These are phyloP conservation scores for Dysidea cf. avara DNA, from an alignment of 37 sponge, comb jelly and placozoan genomes.

Conservation along the genomic window DNA sequence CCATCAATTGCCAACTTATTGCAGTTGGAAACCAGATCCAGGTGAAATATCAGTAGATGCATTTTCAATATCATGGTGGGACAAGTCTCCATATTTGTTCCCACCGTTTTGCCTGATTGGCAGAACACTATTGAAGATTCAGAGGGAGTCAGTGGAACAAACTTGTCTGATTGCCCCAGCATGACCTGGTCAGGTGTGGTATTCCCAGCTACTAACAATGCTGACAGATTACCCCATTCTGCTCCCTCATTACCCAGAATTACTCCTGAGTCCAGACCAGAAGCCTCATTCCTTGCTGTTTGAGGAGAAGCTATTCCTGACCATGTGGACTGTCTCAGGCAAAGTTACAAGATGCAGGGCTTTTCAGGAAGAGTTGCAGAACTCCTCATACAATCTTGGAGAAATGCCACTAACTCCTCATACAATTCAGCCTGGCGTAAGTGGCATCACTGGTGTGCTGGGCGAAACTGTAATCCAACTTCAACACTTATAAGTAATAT, in stretches of 20 bases:
- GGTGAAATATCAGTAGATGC: conserved; percentile 7
- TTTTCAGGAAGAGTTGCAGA: conserved; percentile 33
- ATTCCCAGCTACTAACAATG: conserved; percentile 2
- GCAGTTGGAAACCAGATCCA: conserved; percentile 41
- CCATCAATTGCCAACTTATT: no score
- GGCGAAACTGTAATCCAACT: conserved; percentile 19
- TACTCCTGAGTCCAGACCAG: conserved; percentile 6
- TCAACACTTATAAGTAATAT: conserved; percentile 26
- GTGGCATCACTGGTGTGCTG: conserved; percentile 22
- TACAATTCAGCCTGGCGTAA: conserved; percentile 8
- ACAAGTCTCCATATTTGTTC: conserved; percentile 17
- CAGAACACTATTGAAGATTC: neutral
- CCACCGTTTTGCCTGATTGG: conserved; percentile 19
- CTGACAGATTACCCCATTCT: conserved; percentile 19
- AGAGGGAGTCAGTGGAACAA: no score
- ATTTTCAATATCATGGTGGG: conserved; percentile 9
- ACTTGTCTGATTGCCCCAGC: conserved; percentile 22
- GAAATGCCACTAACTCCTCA: conserved; percentile 13
- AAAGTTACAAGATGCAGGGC: neutral
- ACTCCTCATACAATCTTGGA: no score
- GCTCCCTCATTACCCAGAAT: conserved; percentile 3
- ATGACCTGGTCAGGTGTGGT: conserved; percentile 35
- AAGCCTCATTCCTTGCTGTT: conserved; percentile 11
- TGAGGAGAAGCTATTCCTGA: conserved; percentile 23
- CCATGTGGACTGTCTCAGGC: conserved; percentile 41